Base-by-base conservation (phyloP, 2,797 vertebrate genomes). In the Philypnodon macrostomus region DNA sequence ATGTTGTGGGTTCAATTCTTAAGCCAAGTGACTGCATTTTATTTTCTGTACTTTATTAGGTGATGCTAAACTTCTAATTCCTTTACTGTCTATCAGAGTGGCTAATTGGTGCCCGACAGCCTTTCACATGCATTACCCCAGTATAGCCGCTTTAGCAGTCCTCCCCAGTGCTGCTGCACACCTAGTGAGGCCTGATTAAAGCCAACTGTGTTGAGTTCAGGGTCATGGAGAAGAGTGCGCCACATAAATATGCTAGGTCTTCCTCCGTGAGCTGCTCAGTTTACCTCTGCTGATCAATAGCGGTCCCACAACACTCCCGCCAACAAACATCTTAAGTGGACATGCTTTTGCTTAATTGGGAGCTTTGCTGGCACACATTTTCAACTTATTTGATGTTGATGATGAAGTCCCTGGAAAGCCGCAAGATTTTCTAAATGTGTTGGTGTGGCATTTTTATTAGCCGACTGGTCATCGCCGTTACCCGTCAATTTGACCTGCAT, bases 291-390 rank as follows among this genome's bases (percentile, higher is more conserved):
- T 87, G 90, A 92, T 92, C 90, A 83, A 90, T 88, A 87, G 78
- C 82, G 77, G 81, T 86, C 84, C 80, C 79, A 44, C 64, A 75
- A 53, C 80, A 57, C 87, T n/a, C 81, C 73, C 15, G 30, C 83
- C 85, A 77, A 83, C 89, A 85, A 88, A 89, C 85, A 89, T 89
- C 85, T 90, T 90, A 89, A 91, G 88, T 72, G 85, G 81, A 88
- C 80, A 83, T 81, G 70, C 81, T 88, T 88, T 81, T 87, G 80
- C 87, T 84, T 91, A 92, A 93, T 92, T 92, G 90, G 92, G 78
- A 89, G 88, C 85, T 86, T 90, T 90, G 76, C 85, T n/a, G 70
- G 75, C 83, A 73, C 64, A 77, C 75, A 80, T 80, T 76, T n/a
- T 75, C 29, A 61, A 67, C 77, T 85, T 83, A 81, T 85, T 78